These are phyloP conservation scores for Neoaliturus tenellus DNA, from an alignment of 2,888 invertebrate species.

Conservation along the genomic window DNA sequence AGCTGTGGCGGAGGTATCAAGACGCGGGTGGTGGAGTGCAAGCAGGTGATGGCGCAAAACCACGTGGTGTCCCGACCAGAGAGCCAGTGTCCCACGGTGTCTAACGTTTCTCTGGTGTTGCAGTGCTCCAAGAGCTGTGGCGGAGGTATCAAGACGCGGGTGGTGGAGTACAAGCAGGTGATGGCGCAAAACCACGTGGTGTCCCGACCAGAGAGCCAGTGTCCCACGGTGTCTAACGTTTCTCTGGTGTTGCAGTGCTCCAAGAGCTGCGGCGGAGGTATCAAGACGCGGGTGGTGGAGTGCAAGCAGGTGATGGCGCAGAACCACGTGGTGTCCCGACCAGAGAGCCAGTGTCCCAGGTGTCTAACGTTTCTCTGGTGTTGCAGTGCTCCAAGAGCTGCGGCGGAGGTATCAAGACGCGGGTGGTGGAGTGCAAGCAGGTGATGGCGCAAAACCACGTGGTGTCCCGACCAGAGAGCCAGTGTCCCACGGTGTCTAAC, in stretches of 20 bases:
- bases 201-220: slow-evolving; percentile 84
- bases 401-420: slow-evolving; percentile 91
- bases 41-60: slow-evolving; percentile 96
- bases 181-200: slow-evolving; percentile 95
- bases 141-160: slow-evolving; percentile 90
- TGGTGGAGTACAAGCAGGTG: slow-evolving; percentile 90
- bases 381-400: slow-evolving; percentile 92
- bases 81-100: slow-evolving; percentile 83
- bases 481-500: slow-evolving; percentile 85
- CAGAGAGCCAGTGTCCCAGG: slow-evolving; percentile 85
- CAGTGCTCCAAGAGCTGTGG: slow-evolving; percentile 92
- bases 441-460: slow-evolving; percentile 95
- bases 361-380: too few species aligned
- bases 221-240: slow-evolving; percentile 83
- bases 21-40: slow-evolving; percentile 87
- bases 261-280: slow-evolving; percentile 94
- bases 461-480: slow-evolving; percentile 84
- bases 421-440: slow-evolving; percentile 91
- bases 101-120: too few species aligned
- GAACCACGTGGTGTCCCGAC: slow-evolving; percentile 90
- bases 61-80: slow-evolving; percentile 88
- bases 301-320: slow-evolving; percentile 97
- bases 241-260: slow-evolving; percentile 85
- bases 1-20: slow-evolving; percentile 96
- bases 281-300: slow-evolving; percentile 86